Evolutionary conservation across 2,888 invertebrate genomes (phyloP), one percentile per base, ranked within the genome.

Genomic region (Chirona hameri): DNA sequence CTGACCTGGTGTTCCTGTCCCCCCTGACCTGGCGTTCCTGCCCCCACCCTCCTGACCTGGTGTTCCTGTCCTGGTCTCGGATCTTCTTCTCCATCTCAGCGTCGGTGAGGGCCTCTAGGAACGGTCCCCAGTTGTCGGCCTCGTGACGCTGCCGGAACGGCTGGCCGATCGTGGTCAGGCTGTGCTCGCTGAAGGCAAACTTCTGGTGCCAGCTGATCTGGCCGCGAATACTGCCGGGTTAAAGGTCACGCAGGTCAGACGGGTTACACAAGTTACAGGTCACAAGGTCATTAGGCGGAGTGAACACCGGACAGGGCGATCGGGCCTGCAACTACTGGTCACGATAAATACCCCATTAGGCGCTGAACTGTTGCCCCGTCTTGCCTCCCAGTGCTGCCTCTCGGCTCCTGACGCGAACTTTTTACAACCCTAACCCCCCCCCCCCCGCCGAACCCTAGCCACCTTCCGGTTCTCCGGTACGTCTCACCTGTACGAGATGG

Each of bases 61-160:
- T 99, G 89, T 99, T 99, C 87, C 99, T 91, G 89, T 99, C 99
- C 89, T 99, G 99, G 89, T 99, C 99, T 81, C 99, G 91, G 86
- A 99, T 99, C 90, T 99, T 99, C 92, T 99, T 99, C 90, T 99
- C 99, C 97, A 99, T 99, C 89, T 99, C 99, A 0, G 99, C 99
- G 89, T 99, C 99, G 24, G 99, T 99, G 57, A 99, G 91, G 0
- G 99, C 99, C 89, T 99, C 99, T 82, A 99, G 90, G 89, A 98
- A 98, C 7, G 99, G 99, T 83, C 98, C 96, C 99, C 99, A 99
- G 85, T 94, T 94, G 87, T 99, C 99, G 0, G 97, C 96, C 86
- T 99, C 99, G 24, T 95, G 94, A 7, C 97, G 96, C 85, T 95
- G 94, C 72, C 97, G 92, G 88, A 96, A 97, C 5, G 99, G 98